Evolutionary conservation across 2,888 invertebrate genomes (phyloP).

Genomic region (Sclerodermus sp.): DNA sequence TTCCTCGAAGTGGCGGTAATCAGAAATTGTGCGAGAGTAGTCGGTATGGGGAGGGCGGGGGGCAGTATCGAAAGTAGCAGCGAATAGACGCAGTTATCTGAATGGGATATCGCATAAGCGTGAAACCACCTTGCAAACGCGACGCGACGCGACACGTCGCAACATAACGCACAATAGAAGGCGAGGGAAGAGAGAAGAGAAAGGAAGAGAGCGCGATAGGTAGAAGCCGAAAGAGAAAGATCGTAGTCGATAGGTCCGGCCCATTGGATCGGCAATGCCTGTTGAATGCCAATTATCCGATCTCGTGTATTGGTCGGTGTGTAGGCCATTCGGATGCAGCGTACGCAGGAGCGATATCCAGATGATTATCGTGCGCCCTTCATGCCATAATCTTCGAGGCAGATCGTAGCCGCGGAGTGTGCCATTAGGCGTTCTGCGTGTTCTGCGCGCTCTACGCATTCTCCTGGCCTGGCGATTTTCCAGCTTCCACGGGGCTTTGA

Average conservation of each 20-base stretch:
- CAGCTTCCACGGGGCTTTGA: too few relatives aligned
- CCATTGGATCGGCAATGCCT: slow-evolving; percentile 23
- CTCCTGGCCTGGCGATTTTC: too few relatives aligned
- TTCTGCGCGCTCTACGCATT: slow-evolving; percentile 10
- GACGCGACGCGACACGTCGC: slow-evolving; percentile 30
- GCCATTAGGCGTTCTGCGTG: slow-evolving; percentile 43
- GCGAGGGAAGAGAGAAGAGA: too few relatives aligned
- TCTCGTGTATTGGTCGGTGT: slow-evolving; percentile 36
- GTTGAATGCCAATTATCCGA: slow-evolving; percentile 54
- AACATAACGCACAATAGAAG: not conserved
- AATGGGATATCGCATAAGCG: too few relatives aligned
- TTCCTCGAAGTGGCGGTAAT: too few relatives aligned
- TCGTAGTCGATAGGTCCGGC: slow-evolving; percentile 39
- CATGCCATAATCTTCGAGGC: slow-evolving; percentile 43
- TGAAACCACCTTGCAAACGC: slow-evolving; percentile 9
- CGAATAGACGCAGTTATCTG: too few relatives aligned
- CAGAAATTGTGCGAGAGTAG: too few relatives aligned
- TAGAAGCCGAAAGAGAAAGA: too few relatives aligned
- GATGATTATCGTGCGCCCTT: slow-evolving; percentile 48
- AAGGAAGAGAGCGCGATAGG: too few relatives aligned
- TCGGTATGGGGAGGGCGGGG: too few relatives aligned
- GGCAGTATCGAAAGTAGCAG: too few relatives aligned
- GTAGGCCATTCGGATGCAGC: slow-evolving; percentile 35
- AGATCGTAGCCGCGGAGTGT: slow-evolving; percentile 44
- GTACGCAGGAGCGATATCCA: slow-evolving; percentile 50